phyloP scores from a whole-genome alignment of 2,888 invertebrate species.

The Hypsopygia costalis region DNA sequence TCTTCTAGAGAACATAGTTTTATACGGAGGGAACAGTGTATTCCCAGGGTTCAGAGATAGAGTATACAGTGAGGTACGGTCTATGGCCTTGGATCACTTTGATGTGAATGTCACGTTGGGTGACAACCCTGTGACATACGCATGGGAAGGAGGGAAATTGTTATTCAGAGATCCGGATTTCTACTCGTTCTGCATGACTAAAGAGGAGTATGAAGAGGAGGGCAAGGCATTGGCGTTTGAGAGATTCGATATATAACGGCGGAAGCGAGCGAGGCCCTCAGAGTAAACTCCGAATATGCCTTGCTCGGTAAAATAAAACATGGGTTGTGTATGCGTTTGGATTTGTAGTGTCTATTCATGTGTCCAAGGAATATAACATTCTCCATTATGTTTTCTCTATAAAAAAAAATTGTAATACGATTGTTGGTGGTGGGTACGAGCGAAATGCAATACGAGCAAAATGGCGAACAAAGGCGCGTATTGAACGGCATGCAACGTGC shows the following conservation, averaged over 20 bases:
- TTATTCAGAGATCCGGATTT: constrained; percentile 88
- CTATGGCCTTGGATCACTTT: constrained; percentile 88
- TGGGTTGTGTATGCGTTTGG: neutral
- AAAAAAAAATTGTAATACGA: too few species aligned
- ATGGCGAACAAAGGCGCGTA: too few species aligned
- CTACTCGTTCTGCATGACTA: constrained; percentile 85
- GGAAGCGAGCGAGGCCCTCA: constrained; percentile 60
- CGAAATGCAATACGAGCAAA: too few species aligned
- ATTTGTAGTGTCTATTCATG: neutral
- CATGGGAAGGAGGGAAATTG: constrained; percentile 93
- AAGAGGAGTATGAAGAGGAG: constrained; percentile 94
- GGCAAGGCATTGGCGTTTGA: constrained; percentile 83
- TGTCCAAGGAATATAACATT: too few species aligned
- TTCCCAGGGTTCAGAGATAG: constrained; percentile 92
- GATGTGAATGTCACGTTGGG: constrained; percentile 84
- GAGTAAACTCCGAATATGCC: constrained; percentile 29
- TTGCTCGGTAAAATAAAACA: constrained; percentile 44
- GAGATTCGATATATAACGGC: constrained; percentile 75
- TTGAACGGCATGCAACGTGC: too few species aligned
- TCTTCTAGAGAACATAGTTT: constrained; percentile 90
- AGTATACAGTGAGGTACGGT: constrained; percentile 84
- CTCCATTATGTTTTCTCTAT: too few species aligned
- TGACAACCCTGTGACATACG: constrained; percentile 88
- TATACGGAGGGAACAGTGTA: constrained; percentile 89
- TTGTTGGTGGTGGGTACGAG: too few species aligned